phyloP scores from a whole-genome alignment of 2,113 vertebrate genomes.

The Theristicus caerulescens region DNA sequence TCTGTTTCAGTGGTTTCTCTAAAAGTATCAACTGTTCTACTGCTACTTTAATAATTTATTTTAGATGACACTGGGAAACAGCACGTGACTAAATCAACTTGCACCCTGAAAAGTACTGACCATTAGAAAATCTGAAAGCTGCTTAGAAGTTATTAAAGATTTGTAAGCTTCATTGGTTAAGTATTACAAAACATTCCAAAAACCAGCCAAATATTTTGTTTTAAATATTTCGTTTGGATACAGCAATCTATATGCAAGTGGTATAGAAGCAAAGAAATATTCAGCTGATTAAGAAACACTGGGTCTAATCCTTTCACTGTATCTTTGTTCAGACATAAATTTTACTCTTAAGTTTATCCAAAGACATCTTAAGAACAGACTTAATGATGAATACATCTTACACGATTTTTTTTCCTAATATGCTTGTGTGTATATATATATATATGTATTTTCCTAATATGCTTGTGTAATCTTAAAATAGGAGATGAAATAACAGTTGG shows the following conservation, averaged over 20 bases:
- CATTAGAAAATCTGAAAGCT: background rate
- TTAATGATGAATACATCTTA: background rate
- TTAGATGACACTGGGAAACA: background rate
- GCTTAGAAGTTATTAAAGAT: background rate
- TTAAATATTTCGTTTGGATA: background rate
- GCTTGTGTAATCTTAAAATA: background rate
- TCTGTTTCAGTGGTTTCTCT: background rate
- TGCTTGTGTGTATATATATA: no score
- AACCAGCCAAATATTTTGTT: background rate
- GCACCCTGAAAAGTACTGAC: background rate
- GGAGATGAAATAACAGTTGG: background rate
- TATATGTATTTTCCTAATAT: background rate
- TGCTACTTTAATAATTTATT: background rate
- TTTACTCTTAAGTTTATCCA: background rate
- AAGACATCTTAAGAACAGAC: background rate
- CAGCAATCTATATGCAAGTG: background rate
- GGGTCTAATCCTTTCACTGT: background rate
- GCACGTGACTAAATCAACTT: background rate
- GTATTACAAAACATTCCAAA: background rate
- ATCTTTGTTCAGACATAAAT: background rate
- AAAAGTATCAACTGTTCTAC: background rate
- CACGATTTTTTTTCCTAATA: background rate
- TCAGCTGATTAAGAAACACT: background rate
- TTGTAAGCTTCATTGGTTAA: background rate
- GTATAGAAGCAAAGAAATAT: background rate